These are phyloP conservation scores for Pogonocichla stellata DNA, from an alignment of 2,113 vertebrate genomes.

Conservation along the genomic window DNA sequence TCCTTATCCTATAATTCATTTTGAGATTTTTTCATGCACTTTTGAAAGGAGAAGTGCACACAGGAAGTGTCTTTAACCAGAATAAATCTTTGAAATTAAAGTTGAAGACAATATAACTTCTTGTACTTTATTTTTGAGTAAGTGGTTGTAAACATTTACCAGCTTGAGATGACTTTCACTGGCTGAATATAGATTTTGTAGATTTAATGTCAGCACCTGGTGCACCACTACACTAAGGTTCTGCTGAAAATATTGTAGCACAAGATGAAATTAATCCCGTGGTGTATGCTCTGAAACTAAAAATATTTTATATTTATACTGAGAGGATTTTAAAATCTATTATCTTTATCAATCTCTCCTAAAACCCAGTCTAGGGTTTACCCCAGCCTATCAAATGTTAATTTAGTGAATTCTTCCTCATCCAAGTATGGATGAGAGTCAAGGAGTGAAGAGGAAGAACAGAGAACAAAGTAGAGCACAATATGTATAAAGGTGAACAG, in stretches of 20 bases:
- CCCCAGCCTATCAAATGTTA: neutral
- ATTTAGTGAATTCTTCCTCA: neutral
- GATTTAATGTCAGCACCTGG: neutral
- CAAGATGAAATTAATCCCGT: neutral
- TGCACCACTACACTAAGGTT: neutral
- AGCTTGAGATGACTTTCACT: neutral
- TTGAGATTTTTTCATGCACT: neutral
- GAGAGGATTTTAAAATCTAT: neutral
- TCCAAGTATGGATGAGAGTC: neutral
- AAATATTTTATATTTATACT: neutral
- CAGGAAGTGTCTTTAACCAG: neutral
- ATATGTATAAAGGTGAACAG: neutral
- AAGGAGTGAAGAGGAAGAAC: neutral
- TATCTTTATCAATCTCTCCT: neutral
- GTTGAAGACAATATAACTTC: neutral
- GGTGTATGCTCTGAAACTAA: neutral
- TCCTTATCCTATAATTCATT: neutral
- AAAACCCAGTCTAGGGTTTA: neutral
- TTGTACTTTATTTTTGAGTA: neutral
- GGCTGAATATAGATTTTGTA: neutral
- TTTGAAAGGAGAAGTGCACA: neutral
- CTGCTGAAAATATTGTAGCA: neutral
- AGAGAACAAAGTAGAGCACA: neutral
- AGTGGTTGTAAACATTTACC: neutral
- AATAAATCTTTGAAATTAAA: neutral